A percentile compares a stretch with the other conserved stretches of the same genome.
Evolutionary conservation across 2,888 invertebrate species (phyloP).

Genomic region (Theretra japonica): DNA sequence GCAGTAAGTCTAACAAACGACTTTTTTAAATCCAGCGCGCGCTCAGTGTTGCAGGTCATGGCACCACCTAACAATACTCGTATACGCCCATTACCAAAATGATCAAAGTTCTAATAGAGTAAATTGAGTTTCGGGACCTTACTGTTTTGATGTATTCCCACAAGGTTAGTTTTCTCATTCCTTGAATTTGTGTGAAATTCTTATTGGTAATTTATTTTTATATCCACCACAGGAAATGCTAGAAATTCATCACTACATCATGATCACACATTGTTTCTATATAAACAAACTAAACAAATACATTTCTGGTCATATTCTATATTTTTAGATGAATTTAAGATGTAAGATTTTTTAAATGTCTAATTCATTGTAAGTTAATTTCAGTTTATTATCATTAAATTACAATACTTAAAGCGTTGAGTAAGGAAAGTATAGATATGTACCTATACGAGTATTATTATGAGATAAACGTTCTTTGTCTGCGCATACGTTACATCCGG

Average conservation of each 20-base stretch:
- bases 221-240: not conserved
- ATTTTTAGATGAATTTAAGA: too few species aligned
- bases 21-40: slow-evolving; percentile 17
- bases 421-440: too few species aligned
- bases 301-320: too few species aligned
- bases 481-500: too few species aligned
- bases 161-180: not conserved
- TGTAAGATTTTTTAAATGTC: too few species aligned
- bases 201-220: not conserved
- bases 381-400: too few species aligned
- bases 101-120: slow-evolving; percentile 18
- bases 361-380: too few species aligned
- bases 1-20: slow-evolving; percentile 18
- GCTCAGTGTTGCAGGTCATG: slow-evolving; percentile 16
- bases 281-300: too few species aligned
- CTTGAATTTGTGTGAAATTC: not conserved
- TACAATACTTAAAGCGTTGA: too few species aligned
- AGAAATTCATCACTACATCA: not conserved
- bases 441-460: too few species aligned
- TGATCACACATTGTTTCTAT: not conserved
- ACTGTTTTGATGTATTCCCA: slow-evolving; percentile 14
- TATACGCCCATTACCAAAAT: slow-evolving; percentile 16
- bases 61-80: slow-evolving; percentile 20
- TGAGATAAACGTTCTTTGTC: too few species aligned
- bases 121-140: slow-evolving; percentile 24